These are phyloP conservation scores for Acanthoscelides obtectus DNA, from an alignment of 2,888 invertebrate species.

Conservation along the genomic window DNA sequence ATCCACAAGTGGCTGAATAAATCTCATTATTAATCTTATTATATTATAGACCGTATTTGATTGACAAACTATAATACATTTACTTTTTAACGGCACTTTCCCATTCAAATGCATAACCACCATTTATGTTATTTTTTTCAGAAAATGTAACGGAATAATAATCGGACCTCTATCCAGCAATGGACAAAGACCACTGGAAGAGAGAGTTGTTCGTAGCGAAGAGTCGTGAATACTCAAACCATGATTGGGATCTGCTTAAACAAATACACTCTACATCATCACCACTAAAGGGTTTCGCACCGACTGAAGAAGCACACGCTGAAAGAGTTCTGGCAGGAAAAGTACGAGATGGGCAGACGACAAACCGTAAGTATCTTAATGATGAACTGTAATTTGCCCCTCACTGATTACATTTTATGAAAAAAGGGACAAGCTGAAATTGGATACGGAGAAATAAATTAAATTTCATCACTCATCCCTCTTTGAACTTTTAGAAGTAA, in stretches of 20 bases:
- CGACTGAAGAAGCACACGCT: background rate
- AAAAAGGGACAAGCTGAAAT: no score
- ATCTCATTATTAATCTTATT: no score
- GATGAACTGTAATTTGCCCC: no score
- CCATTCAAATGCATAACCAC: no score
- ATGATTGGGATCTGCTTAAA: slow-evolving; percentile 7
- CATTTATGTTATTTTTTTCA: background rate
- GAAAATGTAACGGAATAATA: background rate
- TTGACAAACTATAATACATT: no score
- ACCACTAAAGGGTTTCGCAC: background rate
- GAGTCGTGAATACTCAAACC: slow-evolving; percentile 12
- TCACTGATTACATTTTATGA: no score
- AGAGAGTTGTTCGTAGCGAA: slow-evolving; percentile 28
- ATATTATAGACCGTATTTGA: no score
- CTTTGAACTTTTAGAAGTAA: no score
- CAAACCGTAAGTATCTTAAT: slow-evolving; percentile 10
- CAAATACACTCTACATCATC: background rate
- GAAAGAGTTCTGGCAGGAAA: slow-evolving; percentile 17
- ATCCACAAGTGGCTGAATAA: no score
- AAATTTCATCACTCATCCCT: no score
- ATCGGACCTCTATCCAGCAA: slow-evolving; percentile 21
- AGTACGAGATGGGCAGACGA: slow-evolving; percentile 9
- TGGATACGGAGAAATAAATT: no score
- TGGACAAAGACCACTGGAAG: slow-evolving; percentile 25
- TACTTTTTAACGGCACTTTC: no score